Evolutionary conservation across 2,797 vertebrate species (phyloP).

Genomic region (Chrosomus eos): DNA sequence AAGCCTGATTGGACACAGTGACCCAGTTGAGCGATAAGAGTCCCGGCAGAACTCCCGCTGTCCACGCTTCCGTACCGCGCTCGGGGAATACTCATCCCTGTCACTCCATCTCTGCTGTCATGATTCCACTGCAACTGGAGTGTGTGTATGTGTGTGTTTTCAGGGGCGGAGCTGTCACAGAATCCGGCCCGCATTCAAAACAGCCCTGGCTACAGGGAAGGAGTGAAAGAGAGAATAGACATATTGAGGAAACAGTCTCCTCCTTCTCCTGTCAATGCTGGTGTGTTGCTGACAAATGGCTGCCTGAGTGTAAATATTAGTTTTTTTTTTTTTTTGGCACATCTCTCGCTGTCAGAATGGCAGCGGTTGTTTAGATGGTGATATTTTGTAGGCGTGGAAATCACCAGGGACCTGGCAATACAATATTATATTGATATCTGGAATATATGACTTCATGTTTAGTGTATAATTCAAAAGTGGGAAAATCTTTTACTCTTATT

Average conservation of each 20-base stretch:
- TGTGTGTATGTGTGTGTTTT: conserved; percentile 40
- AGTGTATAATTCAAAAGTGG: not conserved
- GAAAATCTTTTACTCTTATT: not conserved
- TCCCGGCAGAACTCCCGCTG: conserved; percentile 41
- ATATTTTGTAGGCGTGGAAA: conserved; percentile 21
- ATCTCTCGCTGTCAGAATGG: conserved; percentile 25
- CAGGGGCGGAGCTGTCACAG: conserved; percentile 48
- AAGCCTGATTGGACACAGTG: conserved; percentile 75
- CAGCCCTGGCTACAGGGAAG: conserved; percentile 18
- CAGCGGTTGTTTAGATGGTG: conserved; percentile 20
- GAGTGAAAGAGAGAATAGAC: conserved; percentile 37
- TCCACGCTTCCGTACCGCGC: conserved; percentile 29
- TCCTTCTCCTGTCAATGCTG: conserved; percentile 46
- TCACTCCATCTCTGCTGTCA: conserved; percentile 43
- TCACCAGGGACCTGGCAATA: conserved; percentile 11
- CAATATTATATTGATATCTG: conserved; percentile 17
- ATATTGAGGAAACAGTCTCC: conserved; percentile 43
- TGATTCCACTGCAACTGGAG: conserved; percentile 22
- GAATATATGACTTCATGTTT: not conserved
- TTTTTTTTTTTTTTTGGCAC: conserved; percentile 36
- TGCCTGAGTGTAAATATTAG: conserved; percentile 67
- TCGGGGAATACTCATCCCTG: conserved; percentile 54
- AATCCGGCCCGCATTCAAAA: conserved; percentile 30
- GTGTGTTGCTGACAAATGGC: conserved; percentile 60
- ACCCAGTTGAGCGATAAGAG: conserved; percentile 74